Evolutionary conservation across 1,140 invertebrate genomes (phyloP).

Genomic region (Drosophila lowei): DNA sequence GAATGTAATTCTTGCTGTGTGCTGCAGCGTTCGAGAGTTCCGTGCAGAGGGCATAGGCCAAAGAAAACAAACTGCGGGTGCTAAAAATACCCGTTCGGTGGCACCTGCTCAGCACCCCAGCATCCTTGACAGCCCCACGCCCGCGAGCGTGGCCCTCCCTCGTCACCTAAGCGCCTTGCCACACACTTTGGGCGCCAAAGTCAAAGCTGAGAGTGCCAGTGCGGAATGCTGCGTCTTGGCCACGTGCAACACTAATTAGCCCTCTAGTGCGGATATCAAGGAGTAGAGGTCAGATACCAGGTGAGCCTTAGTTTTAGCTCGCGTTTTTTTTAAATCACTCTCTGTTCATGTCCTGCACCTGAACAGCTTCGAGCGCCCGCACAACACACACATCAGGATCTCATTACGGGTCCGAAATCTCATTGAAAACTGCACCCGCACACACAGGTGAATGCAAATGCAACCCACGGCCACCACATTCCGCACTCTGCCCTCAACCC

Average conservation of each 20-base stretch:
- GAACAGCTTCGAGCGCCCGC: background rate
- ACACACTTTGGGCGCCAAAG: slow-evolving; percentile 30
- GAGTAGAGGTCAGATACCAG: background rate
- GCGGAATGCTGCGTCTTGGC: slow-evolving; percentile 14
- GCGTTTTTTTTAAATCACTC: slow-evolving; percentile 25
- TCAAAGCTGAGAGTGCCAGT: slow-evolving; percentile 20
- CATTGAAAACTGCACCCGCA: slow-evolving; percentile 17
- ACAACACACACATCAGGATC: slow-evolving; percentile 4
- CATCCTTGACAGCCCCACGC: slow-evolving; percentile 24
- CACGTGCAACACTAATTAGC: slow-evolving; percentile 19
- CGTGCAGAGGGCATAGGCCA: background rate
- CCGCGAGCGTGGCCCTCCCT: background rate
- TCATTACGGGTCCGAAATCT: slow-evolving; percentile 22
- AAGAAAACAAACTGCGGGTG: slow-evolving; percentile 3
- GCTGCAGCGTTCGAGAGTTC: background rate
- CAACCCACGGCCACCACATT: background rate
- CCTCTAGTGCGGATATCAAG: slow-evolving; percentile 8
- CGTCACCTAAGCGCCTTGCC: too few species aligned
- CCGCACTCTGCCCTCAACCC: too few species aligned
- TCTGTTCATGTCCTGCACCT: background rate
- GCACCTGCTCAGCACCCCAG: background rate
- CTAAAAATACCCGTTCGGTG: slow-evolving; percentile 24
- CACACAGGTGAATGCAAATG: background rate
- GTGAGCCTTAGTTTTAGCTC: slow-evolving; percentile 1
- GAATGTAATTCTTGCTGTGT: slow-evolving; percentile 12